Percentiles rank a stretch among this genome's conserved stretches.
phyloP scores from a whole-genome alignment of 2,113 vertebrate species.

The Limanda limanda region DNA sequence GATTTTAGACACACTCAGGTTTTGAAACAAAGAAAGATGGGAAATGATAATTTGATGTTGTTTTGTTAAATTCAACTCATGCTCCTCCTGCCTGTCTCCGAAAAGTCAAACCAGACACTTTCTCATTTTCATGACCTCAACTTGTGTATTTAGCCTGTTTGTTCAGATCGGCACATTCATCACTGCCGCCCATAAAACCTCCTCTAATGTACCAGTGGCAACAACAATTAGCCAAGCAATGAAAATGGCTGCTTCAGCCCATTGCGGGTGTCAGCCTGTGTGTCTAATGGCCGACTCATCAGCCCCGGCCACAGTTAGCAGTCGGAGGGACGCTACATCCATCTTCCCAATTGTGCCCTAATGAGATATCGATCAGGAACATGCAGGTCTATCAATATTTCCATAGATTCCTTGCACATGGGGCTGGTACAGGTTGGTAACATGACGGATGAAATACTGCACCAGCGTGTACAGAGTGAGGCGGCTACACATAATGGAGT shows the following conservation, averaged over 20 bases:
- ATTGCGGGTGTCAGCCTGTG: slow-evolving; percentile 54
- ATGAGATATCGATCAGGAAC: slow-evolving; percentile 81
- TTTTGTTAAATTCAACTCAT: too few species aligned
- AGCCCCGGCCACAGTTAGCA: slow-evolving; percentile 52
- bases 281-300: slow-evolving; percentile 69
- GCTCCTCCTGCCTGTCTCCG: neutral
- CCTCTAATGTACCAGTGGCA: slow-evolving; percentile 59
- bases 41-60: too few species aligned
- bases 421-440: slow-evolving; percentile 15
- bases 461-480: slow-evolving; percentile 7
- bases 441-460: slow-evolving; percentile 35
- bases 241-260: slow-evolving; percentile 51
- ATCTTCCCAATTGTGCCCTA: slow-evolving; percentile 73
- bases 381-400: slow-evolving; percentile 69
- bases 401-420: slow-evolving; percentile 50
- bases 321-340: slow-evolving; percentile 62
- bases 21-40: too few species aligned
- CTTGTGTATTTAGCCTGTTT: neutral
- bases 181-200: slow-evolving; percentile 46
- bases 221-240: slow-evolving; percentile 61
- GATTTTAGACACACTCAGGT: too few species aligned
- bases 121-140: neutral
- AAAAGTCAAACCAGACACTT: neutral
- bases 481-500: slow-evolving; percentile 25
- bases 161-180: neutral